These are phyloP conservation scores for Calephelis nemesis DNA, from an alignment of 1,140 invertebrate species.

Conservation along the genomic window DNA sequence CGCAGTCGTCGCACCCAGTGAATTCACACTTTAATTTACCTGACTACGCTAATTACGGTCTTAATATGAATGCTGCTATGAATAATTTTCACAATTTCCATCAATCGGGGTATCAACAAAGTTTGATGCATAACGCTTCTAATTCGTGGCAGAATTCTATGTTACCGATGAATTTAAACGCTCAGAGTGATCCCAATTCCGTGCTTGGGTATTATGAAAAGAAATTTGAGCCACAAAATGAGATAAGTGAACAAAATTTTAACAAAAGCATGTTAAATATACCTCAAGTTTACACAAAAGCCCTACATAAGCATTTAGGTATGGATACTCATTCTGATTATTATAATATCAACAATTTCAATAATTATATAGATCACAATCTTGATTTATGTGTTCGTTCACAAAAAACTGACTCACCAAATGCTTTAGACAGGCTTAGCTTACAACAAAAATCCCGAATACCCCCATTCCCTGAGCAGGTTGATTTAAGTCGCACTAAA, in stretches of 20 bases:
- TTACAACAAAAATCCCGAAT: constrained; percentile 10
- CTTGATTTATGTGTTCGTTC: constrained; percentile 35
- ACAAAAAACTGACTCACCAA: constrained; percentile 23
- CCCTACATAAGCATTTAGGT: constrained; percentile 41
- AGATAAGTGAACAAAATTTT: constrained; percentile 33
- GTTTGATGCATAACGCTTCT: constrained; percentile 42
- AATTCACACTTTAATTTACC: constrained; percentile 44
- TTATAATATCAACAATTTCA: constrained; percentile 29
- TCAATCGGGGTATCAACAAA: constrained; percentile 41
- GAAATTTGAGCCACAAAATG: constrained; percentile 23
- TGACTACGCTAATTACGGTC: constrained; percentile 47
- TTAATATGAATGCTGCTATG: constrained; percentile 47
- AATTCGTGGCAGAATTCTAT: constrained; percentile 51
- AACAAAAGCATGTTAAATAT: constrained; percentile 46
- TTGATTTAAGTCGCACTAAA: constrained; percentile 11
- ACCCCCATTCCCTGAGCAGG: background rate
- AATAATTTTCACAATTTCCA: constrained; percentile 51
- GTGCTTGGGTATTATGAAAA: constrained; percentile 36
- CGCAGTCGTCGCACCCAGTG: constrained; percentile 40
- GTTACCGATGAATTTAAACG: constrained; percentile 59
- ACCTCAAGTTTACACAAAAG: constrained; percentile 54
- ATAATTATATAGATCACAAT: constrained; percentile 41
- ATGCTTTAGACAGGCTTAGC: background rate
- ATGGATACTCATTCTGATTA: constrained; percentile 33
- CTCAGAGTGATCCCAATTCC: constrained; percentile 36